These are phyloP conservation scores for Eupithecia centaureata DNA, from an alignment of 2,888 invertebrate species.

Conservation along the genomic window DNA sequence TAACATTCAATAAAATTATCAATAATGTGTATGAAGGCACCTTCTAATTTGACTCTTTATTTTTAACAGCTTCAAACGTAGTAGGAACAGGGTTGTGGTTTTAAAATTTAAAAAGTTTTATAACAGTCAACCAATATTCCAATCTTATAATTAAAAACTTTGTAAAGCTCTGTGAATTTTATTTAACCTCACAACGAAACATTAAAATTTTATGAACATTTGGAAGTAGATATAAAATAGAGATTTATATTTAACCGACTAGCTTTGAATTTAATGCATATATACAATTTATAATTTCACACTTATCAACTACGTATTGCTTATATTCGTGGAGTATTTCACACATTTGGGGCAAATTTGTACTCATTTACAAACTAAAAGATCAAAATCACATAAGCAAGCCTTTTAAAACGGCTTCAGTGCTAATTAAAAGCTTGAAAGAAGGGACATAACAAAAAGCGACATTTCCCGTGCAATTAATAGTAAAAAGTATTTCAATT, in stretches of 20 bases:
- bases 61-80: not conserved
- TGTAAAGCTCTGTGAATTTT: not conserved
- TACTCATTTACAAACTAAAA: not conserved
- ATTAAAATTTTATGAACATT: not conserved
- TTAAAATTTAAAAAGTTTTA: not conserved
- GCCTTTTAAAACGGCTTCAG: slow-evolving; percentile 12
- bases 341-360: slow-evolving; percentile 26
- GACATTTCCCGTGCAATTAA: slow-evolving; percentile 10
- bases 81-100: not conserved
- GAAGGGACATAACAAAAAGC: not conserved
- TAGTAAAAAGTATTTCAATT: too few species aligned
- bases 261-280: slow-evolving; percentile 21
- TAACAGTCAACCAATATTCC: not conserved
- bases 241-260: slow-evolving; percentile 22
- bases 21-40: slow-evolving; percentile 25
- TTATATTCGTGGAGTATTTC: slow-evolving; percentile 21
- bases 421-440: slow-evolving; percentile 12
- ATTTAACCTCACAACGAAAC: not conserved
- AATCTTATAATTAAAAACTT: not conserved
- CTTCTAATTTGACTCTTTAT: slow-evolving; percentile 21
- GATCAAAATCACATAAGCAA: slow-evolving; percentile 12
- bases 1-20: not conserved
- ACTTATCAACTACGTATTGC: slow-evolving; percentile 26
- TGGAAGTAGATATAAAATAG: slow-evolving; percentile 1
- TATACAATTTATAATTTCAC: slow-evolving; percentile 14